Conservation (phyloP, 2,888 invertebrate species). For the Invenusta paracnida region DNA sequence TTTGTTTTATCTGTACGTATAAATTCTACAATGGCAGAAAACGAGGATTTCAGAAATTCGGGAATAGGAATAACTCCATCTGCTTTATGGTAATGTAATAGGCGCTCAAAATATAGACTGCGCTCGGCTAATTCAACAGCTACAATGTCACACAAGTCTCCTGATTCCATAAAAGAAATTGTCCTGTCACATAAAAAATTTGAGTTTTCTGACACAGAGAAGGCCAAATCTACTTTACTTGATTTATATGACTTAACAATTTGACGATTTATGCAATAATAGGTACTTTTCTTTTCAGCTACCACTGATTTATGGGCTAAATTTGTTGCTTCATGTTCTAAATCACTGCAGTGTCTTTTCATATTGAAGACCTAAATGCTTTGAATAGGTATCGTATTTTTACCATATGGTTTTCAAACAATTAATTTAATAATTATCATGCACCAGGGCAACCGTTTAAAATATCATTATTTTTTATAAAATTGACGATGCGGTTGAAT, state of each 20-base stretch:
- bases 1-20: background rate
- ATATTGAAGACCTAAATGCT: no score
- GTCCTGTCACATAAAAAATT: slow-evolving; percentile 32
- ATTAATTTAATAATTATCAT: no score
- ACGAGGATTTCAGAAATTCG: background rate
- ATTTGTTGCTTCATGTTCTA: background rate
- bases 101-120: slow-evolving; percentile 7
- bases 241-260: background rate
- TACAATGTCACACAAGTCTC: background rate
- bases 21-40: background rate
- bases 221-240: background rate
- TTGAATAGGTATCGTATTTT: no score
- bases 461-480: no score
- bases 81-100: background rate
- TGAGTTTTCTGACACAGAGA: background rate
- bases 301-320: background rate
- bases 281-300: background rate
- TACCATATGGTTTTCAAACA: no score
- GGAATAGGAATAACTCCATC: background rate
- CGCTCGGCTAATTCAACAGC: slow-evolving; percentile 27
- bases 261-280: background rate
- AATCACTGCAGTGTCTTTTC: background rate
- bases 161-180: slow-evolving; percentile 13
- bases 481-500: no score
- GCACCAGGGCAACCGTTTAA: no score